Percentiles rank a stretch among this genome's conserved stretches.
phyloP scores from a whole-genome alignment of 2,113 vertebrate genomes.

The Okapia johnstoni region DNA sequence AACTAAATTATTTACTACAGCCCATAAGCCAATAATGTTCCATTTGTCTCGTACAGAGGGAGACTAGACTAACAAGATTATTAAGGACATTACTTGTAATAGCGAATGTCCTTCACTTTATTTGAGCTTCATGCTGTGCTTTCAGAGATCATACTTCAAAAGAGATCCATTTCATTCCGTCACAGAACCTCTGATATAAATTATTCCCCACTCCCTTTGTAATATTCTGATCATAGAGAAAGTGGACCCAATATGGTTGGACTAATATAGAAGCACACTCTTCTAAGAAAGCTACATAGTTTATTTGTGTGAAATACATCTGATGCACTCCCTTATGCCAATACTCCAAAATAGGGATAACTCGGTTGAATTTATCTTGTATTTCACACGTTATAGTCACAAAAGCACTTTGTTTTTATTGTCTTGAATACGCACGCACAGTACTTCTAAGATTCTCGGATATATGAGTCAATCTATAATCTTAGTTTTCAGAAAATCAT shows the following conservation, averaged over 20 bases:
- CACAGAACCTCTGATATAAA: constrained; percentile 87
- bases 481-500: constrained; percentile 65
- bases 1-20: constrained; percentile 98
- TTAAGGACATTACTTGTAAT: constrained; percentile 99
- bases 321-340: constrained; percentile 72
- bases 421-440: constrained; percentile 66
- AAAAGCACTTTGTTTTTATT: constrained; percentile 55
- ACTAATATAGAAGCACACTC: constrained; percentile 74
- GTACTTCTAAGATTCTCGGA: constrained; percentile 62
- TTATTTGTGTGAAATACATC: constrained; percentile 79
- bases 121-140: constrained; percentile 91
- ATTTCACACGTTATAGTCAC: constrained; percentile 65
- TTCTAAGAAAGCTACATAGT: constrained; percentile 73
- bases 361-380: constrained; percentile 70
- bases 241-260: constrained; percentile 74
- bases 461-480: constrained; percentile 59
- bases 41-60: constrained; percentile 95
- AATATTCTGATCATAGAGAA: constrained; percentile 83
- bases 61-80: constrained; percentile 97
- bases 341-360: constrained; percentile 54
- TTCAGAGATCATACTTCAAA: constrained; percentile 92
- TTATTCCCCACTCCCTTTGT: constrained; percentile 85
- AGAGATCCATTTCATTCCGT: constrained; percentile 87
- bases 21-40: constrained; percentile 97
- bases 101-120: constrained; percentile 95